These are phyloP conservation scores for Drosophila nikananu DNA, from an alignment of 1,140 invertebrate genomes.

Conservation along the genomic window DNA sequence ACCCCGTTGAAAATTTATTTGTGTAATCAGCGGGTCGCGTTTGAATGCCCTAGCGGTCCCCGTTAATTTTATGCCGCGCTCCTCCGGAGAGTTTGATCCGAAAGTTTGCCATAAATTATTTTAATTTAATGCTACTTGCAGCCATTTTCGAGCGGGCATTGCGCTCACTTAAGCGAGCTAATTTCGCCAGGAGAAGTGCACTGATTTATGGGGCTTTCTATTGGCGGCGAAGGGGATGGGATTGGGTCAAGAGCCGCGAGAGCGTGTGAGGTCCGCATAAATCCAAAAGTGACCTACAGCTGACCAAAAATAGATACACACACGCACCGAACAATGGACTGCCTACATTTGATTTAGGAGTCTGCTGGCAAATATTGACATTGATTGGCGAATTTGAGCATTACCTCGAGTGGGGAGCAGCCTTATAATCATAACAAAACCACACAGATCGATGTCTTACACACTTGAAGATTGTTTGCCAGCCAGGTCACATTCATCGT, in stretches of 20 bases:
- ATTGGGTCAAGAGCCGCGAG: conserved; percentile 38
- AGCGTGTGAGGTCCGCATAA: background rate
- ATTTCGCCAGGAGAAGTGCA: conserved; percentile 33
- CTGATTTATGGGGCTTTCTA: conserved; percentile 62
- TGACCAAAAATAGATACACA: conserved; percentile 23
- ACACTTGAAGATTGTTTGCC: conserved; percentile 22
- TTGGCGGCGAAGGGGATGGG: conserved; percentile 9
- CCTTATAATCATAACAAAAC: conserved; percentile 39
- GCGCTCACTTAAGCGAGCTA: conserved; percentile 39
- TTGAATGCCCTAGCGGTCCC: conserved; percentile 28
- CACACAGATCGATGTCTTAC: conserved; percentile 17
- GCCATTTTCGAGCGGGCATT: conserved; percentile 40
- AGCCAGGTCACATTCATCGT: conserved; percentile 32
- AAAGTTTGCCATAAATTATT: conserved; percentile 66
- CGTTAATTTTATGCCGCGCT: conserved; percentile 64
- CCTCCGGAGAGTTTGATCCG: conserved; percentile 37
- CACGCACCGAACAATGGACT: conserved; percentile 27
- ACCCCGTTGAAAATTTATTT: conserved; percentile 54
- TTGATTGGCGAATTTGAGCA: conserved; percentile 63
- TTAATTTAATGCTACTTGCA: conserved; percentile 62
- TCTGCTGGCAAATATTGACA: conserved; percentile 65
- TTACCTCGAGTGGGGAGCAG: conserved; percentile 27
- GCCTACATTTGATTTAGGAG: conserved; percentile 57
- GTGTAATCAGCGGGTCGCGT: conserved; percentile 60
- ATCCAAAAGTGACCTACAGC: conserved; percentile 48